Percentiles rank a stretch among this genome's conserved stretches.
Conservation (phyloP, 2,888 invertebrate species). For the Ophion ellenae region DNA sequence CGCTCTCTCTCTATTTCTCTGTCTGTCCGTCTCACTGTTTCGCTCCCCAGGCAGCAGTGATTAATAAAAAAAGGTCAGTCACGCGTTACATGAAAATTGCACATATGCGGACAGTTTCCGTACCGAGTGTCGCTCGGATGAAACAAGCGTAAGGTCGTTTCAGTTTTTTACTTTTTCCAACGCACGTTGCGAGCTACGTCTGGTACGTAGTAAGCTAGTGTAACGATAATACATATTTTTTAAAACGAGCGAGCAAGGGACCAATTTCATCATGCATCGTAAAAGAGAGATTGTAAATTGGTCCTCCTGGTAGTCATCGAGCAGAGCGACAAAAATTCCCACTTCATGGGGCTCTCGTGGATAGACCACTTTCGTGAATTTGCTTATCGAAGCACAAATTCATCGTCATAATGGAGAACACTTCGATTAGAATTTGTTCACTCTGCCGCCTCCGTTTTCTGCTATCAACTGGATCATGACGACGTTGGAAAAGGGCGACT, state of each 20-base stretch:
- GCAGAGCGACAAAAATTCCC: conserved; percentile 35
- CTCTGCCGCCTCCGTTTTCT: background rate
- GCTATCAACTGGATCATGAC: background rate
- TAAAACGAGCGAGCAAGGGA: background rate
- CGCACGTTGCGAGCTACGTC: background rate
- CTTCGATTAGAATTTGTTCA: conserved; percentile 4
- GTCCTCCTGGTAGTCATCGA: conserved; percentile 30
- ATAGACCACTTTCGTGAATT: conserved; percentile 29
- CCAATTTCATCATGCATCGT: conserved; percentile 27
- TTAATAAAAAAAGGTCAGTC: conserved; percentile 43
- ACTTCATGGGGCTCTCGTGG: background rate
- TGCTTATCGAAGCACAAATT: conserved; percentile 19
- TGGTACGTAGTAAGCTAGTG: conserved; percentile 3
- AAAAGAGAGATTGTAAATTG: conserved; percentile 38
- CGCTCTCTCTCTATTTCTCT: conserved; percentile 9
- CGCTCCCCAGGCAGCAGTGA: conserved; percentile 18
- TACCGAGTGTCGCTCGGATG: conserved; percentile 1
- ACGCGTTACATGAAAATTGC: conserved; percentile 22
- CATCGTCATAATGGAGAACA: conserved; percentile 14
- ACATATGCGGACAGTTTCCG: conserved; percentile 15
- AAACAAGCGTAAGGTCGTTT: conserved; percentile 22
- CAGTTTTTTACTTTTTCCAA: conserved; percentile 18
- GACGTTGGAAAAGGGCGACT: background rate
- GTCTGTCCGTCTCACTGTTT: conserved; percentile 27
- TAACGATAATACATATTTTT: background rate